Base-by-base conservation (phyloP, 2,888 invertebrate genomes). In the Auanema sp. region DNA sequence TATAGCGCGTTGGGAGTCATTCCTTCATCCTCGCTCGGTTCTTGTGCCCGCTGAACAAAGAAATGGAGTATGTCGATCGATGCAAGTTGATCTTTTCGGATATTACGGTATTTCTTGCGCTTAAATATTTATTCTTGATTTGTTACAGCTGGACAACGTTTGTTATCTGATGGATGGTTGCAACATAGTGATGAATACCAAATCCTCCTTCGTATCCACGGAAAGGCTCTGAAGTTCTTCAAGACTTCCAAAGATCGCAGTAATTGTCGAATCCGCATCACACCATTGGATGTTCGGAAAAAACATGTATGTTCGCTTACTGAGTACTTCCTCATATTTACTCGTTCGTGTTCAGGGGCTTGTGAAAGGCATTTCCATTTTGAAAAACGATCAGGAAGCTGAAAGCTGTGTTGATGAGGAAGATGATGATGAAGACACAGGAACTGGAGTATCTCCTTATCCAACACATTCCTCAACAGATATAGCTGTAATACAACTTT, bases 151-250 rank as follows among this genome's bases (percentile, higher is more conserved):
- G 82, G 82, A 18, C 71, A 77, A 33, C 68, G 72, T n/a, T 64
- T 71, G 59, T 64, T 79, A 12, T 76, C 75, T 21, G 78, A 83
- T 41, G 81, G 82, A 16, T 82, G 80, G 80, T 68, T 83, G 16
- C 68, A 75, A 44, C 69, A 76, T 47, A 68, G 68, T 10, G 79
- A 78, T 16, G 78, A 79, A 59, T 76, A 79, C 64, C 75, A 78
- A 52, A 77, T 83, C 12, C 64, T 78, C 14, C 63, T 82, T 8
- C 62, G 76, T 25, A 59, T 83, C 52, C 76, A 79, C 49, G 83
- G 83, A 43, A 73, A 72, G 40, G 79, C 83, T 5, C 58, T 83
- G 50, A 80, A 80, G 57, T 83, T 80, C 65, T 82, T 76, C 68
- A 82, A 82, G 56, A 69, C 76, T 14, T 40, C 66, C 5, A 71